phyloP scores from a whole-genome alignment of 2,888 invertebrate species.

The Philaethria dido region DNA sequence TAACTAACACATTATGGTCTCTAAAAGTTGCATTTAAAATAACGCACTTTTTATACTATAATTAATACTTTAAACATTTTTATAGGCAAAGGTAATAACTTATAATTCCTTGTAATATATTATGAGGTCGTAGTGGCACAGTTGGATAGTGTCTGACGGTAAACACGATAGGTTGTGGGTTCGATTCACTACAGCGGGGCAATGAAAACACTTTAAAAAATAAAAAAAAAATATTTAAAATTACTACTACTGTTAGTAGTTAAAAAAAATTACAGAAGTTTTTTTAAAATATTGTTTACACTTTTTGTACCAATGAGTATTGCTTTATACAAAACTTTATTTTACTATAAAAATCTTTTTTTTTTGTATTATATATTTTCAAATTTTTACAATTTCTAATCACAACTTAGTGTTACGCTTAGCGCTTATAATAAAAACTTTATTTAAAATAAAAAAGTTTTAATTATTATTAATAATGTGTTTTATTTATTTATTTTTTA shows the following conservation, averaged over 20 bases:
- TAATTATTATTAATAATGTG: background rate
- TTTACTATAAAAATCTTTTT: background rate
- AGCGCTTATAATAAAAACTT: slow-evolving; percentile 4
- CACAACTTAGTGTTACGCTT: slow-evolving; percentile 1
- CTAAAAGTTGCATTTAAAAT: too few relatives aligned
- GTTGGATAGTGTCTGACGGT: too few relatives aligned
- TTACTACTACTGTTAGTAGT: too few relatives aligned
- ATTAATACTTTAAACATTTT: background rate
- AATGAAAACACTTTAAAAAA: too few relatives aligned
- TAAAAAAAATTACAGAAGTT: too few relatives aligned
- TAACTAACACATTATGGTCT: too few relatives aligned
- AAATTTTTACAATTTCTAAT: background rate
- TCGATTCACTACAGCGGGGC: too few relatives aligned
- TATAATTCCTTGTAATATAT: background rate
- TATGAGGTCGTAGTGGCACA: too few relatives aligned
- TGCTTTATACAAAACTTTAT: background rate
- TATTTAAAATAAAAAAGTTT: slow-evolving; percentile 3
- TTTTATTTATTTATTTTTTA: slow-evolving; percentile 13
- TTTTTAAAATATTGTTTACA: too few relatives aligned
- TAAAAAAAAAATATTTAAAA: too few relatives aligned
- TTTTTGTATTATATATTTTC: background rate
- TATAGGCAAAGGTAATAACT: too few relatives aligned
- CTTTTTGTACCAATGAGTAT: background rate
- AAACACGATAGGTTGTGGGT: too few relatives aligned
- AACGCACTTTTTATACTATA: background rate